Evolutionary conservation across 2,888 invertebrate species (phyloP), one percentile per base, ranked within the genome.

Genomic region (Tyria jacobaeae): DNA sequence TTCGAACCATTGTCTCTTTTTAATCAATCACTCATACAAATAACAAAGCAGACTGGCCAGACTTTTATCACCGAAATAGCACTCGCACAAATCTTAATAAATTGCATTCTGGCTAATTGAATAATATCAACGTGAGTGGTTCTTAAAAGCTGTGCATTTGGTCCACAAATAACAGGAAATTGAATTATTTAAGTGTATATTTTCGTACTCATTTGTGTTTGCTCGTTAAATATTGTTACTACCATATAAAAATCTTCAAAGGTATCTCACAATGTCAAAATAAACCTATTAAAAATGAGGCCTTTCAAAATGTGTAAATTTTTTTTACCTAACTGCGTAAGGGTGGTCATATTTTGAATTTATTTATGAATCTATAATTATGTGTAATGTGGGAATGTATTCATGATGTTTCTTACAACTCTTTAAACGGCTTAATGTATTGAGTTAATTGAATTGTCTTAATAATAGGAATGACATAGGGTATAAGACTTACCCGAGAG

Each of bases 101-200:
- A 57, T 49, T 34, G 39, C 50, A 50, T 31, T 41, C 31, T 41
- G 31, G 15, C 24, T 39, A 57, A 57, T 57, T 51, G 25, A 57
- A 57, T 34, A 14, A 57, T 41, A 31, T 27, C 17, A 31, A 15
- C 14, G 31, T 41, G 57, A 57, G 41, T 39, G 50, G 37, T 27
- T 51, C 27, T 50, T 51, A 34, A 57, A 50, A 57, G 57, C 57
- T 39, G 17, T 41, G 39, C 50, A 41, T 57, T 57, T 50, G 41
- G 49, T n/a, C 21, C 34, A n/a, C 57, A 49, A 49, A 57, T 14
- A 37, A 41, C 50, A 51, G 57, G 57, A 57, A 39, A 57, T 51
- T 41, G 41, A 49, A 41, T 57, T 25, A 44, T 27, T 49, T 25
- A 49, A 49, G 25, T 25, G 27, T 25, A 25, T 44, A 44, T 37